Conservation (phyloP, 2,888 invertebrate species). For the Palloptera scutellata region DNA sequence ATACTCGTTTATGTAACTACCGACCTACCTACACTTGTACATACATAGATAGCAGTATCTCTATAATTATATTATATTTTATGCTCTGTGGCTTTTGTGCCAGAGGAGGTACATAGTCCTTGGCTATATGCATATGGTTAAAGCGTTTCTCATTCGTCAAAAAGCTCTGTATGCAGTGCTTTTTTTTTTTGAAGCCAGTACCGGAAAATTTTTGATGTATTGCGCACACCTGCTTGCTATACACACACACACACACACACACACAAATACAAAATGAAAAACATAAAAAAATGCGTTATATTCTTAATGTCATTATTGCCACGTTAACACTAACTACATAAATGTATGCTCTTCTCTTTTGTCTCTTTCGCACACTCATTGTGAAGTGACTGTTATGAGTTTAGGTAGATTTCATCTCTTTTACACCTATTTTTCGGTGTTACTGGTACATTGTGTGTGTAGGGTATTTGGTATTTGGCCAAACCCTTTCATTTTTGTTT, state of each 20-base stretch:
- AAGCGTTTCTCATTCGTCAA: constrained; percentile 35
- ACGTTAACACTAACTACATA: constrained; percentile 29
- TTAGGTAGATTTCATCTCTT: constrained; percentile 3
- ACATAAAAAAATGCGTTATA: neutral
- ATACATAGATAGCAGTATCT: neutral
- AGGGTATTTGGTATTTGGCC: constrained; percentile 5
- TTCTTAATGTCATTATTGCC: constrained; percentile 21
- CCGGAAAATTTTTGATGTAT: constrained; percentile 36
- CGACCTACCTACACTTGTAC: neutral
- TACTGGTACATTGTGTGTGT: too few species aligned
- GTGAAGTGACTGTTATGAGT: neutral
- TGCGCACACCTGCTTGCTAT: constrained; percentile 40
- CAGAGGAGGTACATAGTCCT: neutral
- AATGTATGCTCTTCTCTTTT: constrained; percentile 21
- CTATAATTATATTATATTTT: constrained; percentile 2
- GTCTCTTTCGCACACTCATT: constrained; percentile 21
- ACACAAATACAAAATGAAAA: neutral
- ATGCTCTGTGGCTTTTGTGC: neutral
- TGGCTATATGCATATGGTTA: neutral
- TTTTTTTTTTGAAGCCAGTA: constrained; percentile 21
- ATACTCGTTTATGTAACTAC: neutral
- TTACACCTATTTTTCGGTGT: constrained; percentile 22
- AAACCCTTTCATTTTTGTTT: constrained; percentile 12
- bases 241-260: constrained; percentile 9
- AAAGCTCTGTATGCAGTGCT: constrained; percentile 8